Evolutionary conservation across 2,113 vertebrate genomes (phyloP).

Genomic region (Triplophysa siluroides): DNA sequence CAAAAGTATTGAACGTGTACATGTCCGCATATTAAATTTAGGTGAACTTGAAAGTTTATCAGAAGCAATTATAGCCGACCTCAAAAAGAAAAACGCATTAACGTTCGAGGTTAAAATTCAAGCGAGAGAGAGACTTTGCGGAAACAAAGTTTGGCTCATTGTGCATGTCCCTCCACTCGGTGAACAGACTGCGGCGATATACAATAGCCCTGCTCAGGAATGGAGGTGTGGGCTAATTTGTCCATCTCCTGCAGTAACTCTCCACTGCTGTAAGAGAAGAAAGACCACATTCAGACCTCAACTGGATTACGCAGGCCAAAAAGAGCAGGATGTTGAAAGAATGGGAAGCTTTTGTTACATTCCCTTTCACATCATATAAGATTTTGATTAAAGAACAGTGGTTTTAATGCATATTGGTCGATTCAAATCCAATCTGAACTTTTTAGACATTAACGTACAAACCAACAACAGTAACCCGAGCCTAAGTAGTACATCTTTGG

Average conservation of each 20-base stretch:
- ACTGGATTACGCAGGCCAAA: constrained; percentile 79
- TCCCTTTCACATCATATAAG: constrained; percentile 78
- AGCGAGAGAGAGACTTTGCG: constrained; percentile 51
- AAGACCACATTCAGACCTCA: constrained; percentile 71
- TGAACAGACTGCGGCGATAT: constrained; percentile 54
- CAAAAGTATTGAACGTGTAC: background rate
- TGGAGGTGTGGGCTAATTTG: constrained; percentile 74
- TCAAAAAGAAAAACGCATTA: no score
- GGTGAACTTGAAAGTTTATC: background rate
- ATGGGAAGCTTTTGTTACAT: constrained; percentile 80
- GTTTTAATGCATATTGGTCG: constrained; percentile 87
- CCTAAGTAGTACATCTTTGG: constrained; percentile 83
- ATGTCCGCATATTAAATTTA: background rate
- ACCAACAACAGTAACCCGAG: constrained; percentile 86
- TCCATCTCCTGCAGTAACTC: constrained; percentile 68
- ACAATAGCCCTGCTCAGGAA: constrained; percentile 65
- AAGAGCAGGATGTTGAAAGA: constrained; percentile 74
- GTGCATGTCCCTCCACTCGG: constrained; percentile 37
- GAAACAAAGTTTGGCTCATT: constrained; percentile 29
- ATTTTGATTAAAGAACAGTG: constrained; percentile 77
- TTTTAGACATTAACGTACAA: constrained; percentile 86
- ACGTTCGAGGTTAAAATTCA: no score
- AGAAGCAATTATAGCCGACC: background rate
- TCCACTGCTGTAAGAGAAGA: constrained; percentile 65
- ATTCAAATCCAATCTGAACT: constrained; percentile 93